phyloP scores from a whole-genome alignment of 2,113 vertebrate genomes.

The Vulpes ferrilata region DNA sequence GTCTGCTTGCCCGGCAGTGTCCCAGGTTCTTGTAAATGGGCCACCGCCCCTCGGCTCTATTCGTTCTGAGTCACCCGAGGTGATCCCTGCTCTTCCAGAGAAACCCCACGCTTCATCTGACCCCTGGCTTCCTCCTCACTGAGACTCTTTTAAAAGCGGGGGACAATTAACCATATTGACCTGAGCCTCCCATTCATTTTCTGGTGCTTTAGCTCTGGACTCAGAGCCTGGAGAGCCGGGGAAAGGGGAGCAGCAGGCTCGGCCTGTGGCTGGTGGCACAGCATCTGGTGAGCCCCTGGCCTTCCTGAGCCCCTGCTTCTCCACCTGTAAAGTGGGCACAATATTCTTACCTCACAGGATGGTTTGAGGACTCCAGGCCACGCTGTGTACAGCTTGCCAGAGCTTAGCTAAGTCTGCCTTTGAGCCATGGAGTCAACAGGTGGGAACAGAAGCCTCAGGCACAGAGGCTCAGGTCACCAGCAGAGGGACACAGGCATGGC shows the following conservation, averaged over 20 bases:
- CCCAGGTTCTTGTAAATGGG: fast-evolving
- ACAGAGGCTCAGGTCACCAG: background rate
- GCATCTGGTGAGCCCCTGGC: background rate
- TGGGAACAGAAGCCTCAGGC: fast-evolving
- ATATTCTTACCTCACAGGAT: background rate
- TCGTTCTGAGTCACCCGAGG: too few relatives aligned
- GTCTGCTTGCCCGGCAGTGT: background rate
- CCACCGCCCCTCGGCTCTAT: fast-evolving
- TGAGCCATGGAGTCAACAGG: fast-evolving
- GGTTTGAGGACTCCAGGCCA: background rate
- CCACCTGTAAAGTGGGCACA: background rate
- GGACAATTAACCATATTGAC: fast-evolving
- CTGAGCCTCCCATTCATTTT: background rate
- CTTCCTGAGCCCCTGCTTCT: background rate
- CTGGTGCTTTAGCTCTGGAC: background rate
- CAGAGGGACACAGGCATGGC: fast-evolving
- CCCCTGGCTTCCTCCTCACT: too few relatives aligned
- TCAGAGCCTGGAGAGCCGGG: background rate
- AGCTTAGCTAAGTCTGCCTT: background rate
- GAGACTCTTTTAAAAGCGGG: background rate
- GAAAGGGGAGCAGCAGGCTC: background rate
- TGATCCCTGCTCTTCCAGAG: background rate
- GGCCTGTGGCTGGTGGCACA: fast-evolving
- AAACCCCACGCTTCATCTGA: background rate
- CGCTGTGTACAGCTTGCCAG: background rate